Conservation (phyloP, 2,888 invertebrate species). For the Andrena fulva region DNA sequence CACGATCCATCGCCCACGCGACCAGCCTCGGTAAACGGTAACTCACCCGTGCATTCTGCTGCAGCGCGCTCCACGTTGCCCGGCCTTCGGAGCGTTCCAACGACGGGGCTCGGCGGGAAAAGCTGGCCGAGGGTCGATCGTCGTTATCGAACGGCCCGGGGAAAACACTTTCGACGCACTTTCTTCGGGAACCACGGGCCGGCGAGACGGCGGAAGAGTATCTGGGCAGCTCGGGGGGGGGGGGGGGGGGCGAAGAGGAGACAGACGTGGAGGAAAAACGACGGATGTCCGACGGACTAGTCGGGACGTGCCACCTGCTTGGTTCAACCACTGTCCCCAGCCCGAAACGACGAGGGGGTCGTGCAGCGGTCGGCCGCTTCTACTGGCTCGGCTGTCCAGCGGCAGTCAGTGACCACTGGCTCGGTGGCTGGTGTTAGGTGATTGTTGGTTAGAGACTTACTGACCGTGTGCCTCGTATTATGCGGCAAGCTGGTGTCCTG, state of each 20-base stretch:
- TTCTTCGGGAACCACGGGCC: neutral
- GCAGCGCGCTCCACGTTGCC: constrained; percentile 57
- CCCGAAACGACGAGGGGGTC: neutral
- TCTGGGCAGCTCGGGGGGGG: too few species aligned
- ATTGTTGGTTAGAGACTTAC: constrained; percentile 60
- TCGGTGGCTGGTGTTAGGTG: constrained; percentile 29
- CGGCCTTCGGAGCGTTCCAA: neutral
- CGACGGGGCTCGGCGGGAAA: neutral
- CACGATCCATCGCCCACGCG: neutral
- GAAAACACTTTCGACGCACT: constrained; percentile 25
- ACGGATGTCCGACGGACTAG: neutral
- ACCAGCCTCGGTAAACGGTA: neutral
- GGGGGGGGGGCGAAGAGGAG: neutral
- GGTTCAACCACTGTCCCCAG: constrained; percentile 32
- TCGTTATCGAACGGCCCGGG: neutral
- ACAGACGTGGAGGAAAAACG: too few species aligned
- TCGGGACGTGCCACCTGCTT: constrained; percentile 14
- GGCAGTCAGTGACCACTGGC: constrained; percentile 48
- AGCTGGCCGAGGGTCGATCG: constrained; percentile 3
- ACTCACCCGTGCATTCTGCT: constrained; percentile 62
- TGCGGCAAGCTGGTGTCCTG: constrained; percentile 64
- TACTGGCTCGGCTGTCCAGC: constrained; percentile 27
- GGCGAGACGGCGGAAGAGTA: neutral
- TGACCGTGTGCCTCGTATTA: constrained; percentile 64
- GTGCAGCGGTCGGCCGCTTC: constrained; percentile 32